Conservation (phyloP, 1,140 invertebrate genomes). For the Harpegnathos saltator region DNA sequence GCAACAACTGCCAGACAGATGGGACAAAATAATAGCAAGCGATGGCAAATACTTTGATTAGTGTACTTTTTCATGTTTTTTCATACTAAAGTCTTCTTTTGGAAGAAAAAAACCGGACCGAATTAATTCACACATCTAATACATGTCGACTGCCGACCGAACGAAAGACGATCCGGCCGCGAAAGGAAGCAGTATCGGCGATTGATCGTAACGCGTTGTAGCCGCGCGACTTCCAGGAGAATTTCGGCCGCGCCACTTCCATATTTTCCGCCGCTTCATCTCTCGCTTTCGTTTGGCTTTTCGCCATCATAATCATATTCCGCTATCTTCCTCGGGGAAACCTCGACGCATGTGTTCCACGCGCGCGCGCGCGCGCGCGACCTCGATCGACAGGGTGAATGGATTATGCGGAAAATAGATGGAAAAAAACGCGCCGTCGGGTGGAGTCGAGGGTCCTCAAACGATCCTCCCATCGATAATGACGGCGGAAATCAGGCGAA, state of each 20-base stretch:
- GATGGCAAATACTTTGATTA: too few species aligned
- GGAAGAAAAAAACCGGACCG: too few species aligned
- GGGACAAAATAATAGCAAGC: too few species aligned
- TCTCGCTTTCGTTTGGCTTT: constrained; percentile 37
- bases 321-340: constrained; percentile 29
- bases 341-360: constrained; percentile 40
- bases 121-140: too few species aligned
- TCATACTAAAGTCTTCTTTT: too few species aligned
- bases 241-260: constrained; percentile 31
- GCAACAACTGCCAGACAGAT: too few species aligned
- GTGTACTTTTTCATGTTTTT: too few species aligned
- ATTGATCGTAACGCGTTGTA: constrained; percentile 37
- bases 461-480: constrained; percentile 44
- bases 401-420: constrained; percentile 56
- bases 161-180: constrained; percentile 5
- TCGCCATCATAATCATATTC: constrained; percentile 60
- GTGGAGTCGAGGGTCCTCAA: constrained; percentile 37
- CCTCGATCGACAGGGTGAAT: constrained; percentile 44
- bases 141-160: too few species aligned
- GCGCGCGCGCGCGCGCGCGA: not conserved
- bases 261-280: constrained; percentile 41
- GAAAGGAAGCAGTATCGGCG: constrained; percentile 43
- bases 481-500: constrained; percentile 48
- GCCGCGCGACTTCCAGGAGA: constrained; percentile 32
- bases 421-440: constrained; percentile 31